phyloP scores from a whole-genome alignment of 2,797 vertebrate genomes.

The Rhincodon typus region DNA sequence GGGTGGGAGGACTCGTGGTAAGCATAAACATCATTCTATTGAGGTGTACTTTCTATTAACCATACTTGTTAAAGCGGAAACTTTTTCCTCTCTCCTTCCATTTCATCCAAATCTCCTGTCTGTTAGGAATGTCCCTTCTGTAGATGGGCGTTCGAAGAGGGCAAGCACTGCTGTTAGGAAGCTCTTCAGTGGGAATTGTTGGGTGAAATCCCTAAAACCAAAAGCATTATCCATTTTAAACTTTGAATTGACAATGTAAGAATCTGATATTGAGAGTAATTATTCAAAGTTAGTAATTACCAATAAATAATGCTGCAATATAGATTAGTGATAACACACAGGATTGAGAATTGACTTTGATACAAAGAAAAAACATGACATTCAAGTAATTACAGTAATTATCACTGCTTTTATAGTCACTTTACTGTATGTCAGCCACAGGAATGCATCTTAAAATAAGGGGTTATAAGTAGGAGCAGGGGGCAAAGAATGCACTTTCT shows the following conservation, averaged over 20 bases:
- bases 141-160: conserved; percentile 43
- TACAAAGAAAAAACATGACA: neutral
- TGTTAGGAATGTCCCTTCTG: conserved; percentile 41
- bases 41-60: neutral
- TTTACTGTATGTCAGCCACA: neutral
- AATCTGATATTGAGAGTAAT: neutral
- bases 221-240: neutral
- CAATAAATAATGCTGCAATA: neutral
- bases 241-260: neutral
- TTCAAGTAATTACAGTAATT: neutral
- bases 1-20: neutral
- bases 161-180: conserved; percentile 20
- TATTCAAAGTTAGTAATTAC: neutral
- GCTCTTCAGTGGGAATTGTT: conserved; percentile 33
- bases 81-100: conserved; percentile 17
- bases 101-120: conserved; percentile 15
- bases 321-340: neutral
- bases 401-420: neutral
- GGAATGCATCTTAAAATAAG: neutral
- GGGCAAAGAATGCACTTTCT: neutral
- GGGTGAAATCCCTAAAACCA: conserved; percentile 38
- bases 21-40: neutral
- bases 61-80: neutral
- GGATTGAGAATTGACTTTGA: neutral
- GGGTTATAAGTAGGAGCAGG: neutral